A percentile compares a stretch with the other conserved stretches of the same genome.
phyloP scores from a whole-genome alignment of 2,797 vertebrate genomes.

The Hemitrygon akajei region DNA sequence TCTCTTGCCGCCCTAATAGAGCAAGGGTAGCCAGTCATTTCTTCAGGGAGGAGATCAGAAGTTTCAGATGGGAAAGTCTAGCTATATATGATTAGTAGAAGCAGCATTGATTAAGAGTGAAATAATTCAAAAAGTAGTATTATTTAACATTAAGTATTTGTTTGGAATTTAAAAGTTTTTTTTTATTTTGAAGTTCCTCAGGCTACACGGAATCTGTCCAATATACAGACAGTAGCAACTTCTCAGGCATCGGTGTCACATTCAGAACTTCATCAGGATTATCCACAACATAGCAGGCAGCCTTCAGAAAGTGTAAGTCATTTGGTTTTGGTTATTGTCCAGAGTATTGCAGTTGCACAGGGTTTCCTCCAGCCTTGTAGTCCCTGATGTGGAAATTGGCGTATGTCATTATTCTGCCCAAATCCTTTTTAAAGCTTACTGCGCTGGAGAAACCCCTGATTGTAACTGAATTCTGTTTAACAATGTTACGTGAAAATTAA shows the following conservation, averaged over 20 bases:
- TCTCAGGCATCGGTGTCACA: slow-evolving; percentile 55
- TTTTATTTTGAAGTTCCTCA: slow-evolving; percentile 64
- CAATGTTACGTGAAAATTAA: not conserved
- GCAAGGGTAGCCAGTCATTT: not conserved
- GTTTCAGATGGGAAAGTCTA: not conserved
- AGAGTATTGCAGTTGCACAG: slow-evolving; percentile 20
- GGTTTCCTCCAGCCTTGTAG: slow-evolving; percentile 18
- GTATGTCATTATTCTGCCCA: not conserved
- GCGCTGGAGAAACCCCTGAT: not conserved
- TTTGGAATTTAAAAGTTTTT: not conserved
- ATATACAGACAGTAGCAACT: slow-evolving; percentile 73
- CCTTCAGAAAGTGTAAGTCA: slow-evolving; percentile 88
- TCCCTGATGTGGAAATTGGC: not conserved
- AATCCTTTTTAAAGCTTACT: not conserved
- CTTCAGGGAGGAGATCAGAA: not conserved
- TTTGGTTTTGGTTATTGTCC: not conserved
- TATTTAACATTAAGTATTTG: not conserved
- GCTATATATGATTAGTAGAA: not conserved
- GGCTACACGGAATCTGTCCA: slow-evolving; percentile 71
- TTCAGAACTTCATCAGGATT: slow-evolving; percentile 58
- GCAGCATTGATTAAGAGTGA: not conserved
- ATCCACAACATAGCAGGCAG: slow-evolving; percentile 71
- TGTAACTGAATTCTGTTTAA: slow-evolving; percentile 16
- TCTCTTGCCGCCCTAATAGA: not conserved
- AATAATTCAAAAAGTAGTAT: not conserved